Percentiles rank a stretch among this genome's conserved stretches.
phyloP scores from a whole-genome alignment of 2,797 vertebrate genomes.

The Lepus oiostolus region DNA sequence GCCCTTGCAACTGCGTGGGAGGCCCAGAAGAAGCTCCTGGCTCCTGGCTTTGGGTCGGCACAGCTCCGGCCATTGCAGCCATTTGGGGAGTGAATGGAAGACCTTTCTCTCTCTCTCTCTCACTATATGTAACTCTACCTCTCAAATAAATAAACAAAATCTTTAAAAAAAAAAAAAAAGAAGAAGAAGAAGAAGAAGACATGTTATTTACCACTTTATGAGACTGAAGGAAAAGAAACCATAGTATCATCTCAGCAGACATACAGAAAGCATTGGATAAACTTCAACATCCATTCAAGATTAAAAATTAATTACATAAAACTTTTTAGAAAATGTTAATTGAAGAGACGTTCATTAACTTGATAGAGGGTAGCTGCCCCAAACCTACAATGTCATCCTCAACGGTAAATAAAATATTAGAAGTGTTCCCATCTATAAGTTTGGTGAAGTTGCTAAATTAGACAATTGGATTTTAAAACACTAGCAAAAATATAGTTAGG shows the following conservation, averaged over 20 bases:
- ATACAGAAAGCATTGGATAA: conserved; percentile 54
- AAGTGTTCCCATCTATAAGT: neutral
- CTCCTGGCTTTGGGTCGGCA: no score
- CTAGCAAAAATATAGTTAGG: conserved; percentile 42
- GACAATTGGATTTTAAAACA: conserved; percentile 41
- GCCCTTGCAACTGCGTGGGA: no score
- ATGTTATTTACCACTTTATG: conserved; percentile 37
- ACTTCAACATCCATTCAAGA: conserved; percentile 54
- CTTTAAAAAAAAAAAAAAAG: no score
- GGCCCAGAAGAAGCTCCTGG: no score
- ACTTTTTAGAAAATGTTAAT: conserved; percentile 47
- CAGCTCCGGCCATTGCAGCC: no score
- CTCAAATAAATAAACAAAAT: no score
- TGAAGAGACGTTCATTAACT: conserved; percentile 64
- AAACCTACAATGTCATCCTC: neutral
- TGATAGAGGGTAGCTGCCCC: neutral
- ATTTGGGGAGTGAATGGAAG: no score
- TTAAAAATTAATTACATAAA: conserved; percentile 60
- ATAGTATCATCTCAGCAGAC: conserved; percentile 6
- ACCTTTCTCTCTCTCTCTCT: no score
- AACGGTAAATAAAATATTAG: conserved; percentile 37
- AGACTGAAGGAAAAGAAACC: conserved; percentile 50
- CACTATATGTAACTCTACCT: no score
- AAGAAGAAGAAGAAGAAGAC: no score
- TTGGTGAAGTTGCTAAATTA: conserved; percentile 39